A percentile compares a stretch with the other conserved stretches of the same genome.
phyloP scores from a whole-genome alignment of 2,113 vertebrate species.

The Petroica traversi region DNA sequence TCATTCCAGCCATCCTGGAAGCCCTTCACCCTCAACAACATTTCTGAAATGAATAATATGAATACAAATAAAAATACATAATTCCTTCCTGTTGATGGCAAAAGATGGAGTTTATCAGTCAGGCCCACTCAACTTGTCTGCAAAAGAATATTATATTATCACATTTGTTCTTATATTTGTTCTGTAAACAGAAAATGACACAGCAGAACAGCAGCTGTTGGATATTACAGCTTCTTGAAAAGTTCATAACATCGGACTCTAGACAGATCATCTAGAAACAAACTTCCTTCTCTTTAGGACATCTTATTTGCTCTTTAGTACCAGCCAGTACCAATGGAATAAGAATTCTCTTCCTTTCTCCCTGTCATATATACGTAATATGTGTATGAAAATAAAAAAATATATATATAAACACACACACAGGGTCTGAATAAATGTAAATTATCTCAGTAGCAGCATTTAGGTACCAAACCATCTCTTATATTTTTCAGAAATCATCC shows the following conservation, averaged over 20 bases:
- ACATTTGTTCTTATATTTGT: not conserved
- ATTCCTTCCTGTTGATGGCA: not conserved
- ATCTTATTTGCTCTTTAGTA: not conserved
- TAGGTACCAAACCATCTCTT: not conserved
- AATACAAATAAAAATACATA: not conserved
- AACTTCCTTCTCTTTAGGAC: not conserved
- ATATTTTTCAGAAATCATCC: not conserved
- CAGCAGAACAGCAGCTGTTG: not conserved
- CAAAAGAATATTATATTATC: not conserved
- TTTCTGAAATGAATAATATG: not conserved
- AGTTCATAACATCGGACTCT: not conserved
- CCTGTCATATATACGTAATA: not conserved
- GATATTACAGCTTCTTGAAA: not conserved
- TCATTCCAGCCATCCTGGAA: slow-evolving; percentile 26
- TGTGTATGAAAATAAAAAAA: not conserved
- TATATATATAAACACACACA: fast-evolving
- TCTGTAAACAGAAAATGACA: not conserved
- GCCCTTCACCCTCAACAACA: not conserved
- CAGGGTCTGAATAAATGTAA: not conserved
- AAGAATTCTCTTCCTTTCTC: not conserved
- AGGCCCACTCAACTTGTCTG: not conserved
- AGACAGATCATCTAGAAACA: not conserved
- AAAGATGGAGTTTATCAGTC: not conserved
- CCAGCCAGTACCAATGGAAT: not conserved
- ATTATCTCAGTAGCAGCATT: not conserved